Evolutionary conservation across 2,113 vertebrate species (phyloP), one percentile per base, ranked within the genome.

Genomic region (Actinemys pallida): DNA sequence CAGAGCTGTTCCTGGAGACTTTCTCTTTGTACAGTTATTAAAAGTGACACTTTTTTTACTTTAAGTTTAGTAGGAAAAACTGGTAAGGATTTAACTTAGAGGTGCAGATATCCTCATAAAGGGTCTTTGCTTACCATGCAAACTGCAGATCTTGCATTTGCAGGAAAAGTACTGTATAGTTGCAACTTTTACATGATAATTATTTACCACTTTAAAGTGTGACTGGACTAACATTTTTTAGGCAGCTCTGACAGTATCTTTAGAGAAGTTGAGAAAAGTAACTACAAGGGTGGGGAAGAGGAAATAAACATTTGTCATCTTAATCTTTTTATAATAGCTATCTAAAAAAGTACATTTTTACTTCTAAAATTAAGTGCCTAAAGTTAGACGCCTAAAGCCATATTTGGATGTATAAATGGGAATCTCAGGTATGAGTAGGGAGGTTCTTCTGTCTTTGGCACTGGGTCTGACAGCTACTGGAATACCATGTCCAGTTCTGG

Each of bases 141-240:
- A 65, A 82, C 45, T 25, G 39, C 11, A 76, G 72, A 45, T 45
- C 42, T 5, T 0, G 0, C 62, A 6, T n/a, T 29, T 65, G 47
- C 11, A 6, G 3, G 81, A 20, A 20, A 39, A 72, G 45, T 25
- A 12, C n/a, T 42, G 29, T 42, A 45, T 17, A 1, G 45, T 0
- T 0, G 45, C 1, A 6, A 5, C 83, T 57, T 8, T 27, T 16
- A 35, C 47, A 2, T 5, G 31, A 22, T 25, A 24, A 17, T 47
- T 13, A 11, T 35, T 47, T 35, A 29, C 31, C 35, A 19, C 42
- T 24, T 20, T 1, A 3, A 45, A 25, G 31, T 22, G 76, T 22
- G 76, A 54, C 75, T 81, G 54, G 1, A 0, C 57, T 65, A 81
- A 59, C 84, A 29, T 6, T 0, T 35, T 0, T 50, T 50, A 76